These are phyloP conservation scores for Burhinus bistriatus DNA, from an alignment of 2,113 vertebrate species.

Conservation along the genomic window DNA sequence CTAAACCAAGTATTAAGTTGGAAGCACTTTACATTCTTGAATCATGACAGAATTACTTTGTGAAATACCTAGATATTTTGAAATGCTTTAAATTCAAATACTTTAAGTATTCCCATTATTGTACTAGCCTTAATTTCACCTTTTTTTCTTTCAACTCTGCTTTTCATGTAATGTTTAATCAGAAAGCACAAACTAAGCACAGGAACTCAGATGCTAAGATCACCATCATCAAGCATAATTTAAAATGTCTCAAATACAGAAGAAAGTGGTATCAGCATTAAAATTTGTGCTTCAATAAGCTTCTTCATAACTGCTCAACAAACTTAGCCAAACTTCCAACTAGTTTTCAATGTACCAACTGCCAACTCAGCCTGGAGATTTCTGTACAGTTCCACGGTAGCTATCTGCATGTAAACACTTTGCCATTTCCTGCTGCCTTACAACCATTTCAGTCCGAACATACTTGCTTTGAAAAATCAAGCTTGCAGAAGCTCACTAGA, in stretches of 20 bases:
- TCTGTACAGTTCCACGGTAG: background rate
- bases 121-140: background rate
- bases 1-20: background rate
- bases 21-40: background rate
- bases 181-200: background rate
- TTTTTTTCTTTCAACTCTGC: background rate
- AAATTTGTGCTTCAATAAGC: background rate
- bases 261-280: background rate
- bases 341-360: background rate
- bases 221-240: background rate
- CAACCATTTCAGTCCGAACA: background rate
- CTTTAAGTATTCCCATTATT: background rate
- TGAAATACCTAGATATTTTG: background rate
- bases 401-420: background rate
- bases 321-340: background rate
- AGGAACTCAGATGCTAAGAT: background rate
- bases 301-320: background rate
- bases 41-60: background rate
- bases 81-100: background rate
- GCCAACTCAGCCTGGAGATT: background rate
- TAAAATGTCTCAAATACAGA: background rate
- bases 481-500: background rate
- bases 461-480: background rate
- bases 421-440: background rate
- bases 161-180: background rate